These are phyloP conservation scores for Falco concolor DNA, from an alignment of 2,797 vertebrate species.

Conservation along the genomic window DNA sequence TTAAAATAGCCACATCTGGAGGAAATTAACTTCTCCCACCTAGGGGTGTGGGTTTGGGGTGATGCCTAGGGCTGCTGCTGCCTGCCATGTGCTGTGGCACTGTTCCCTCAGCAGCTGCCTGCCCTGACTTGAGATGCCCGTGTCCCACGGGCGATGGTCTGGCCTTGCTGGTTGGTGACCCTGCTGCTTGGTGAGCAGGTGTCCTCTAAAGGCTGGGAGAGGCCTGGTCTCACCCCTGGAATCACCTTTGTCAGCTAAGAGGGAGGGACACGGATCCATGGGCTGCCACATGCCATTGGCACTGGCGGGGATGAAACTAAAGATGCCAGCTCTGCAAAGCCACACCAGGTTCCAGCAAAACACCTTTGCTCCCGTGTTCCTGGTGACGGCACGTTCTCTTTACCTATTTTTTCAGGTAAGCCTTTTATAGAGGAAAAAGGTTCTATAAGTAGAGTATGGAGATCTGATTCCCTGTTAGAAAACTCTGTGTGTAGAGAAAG, in stretches of 20 bases:
- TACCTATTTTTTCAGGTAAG: not conserved
- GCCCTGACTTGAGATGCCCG: not conserved
- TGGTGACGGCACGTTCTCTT: not conserved
- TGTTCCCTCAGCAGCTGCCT: not conserved
- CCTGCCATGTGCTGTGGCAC: not conserved
- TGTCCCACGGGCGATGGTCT: accelerated
- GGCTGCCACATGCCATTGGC: not conserved
- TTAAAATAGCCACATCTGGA: not conserved
- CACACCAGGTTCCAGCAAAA: not conserved
- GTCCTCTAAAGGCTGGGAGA: not conserved
- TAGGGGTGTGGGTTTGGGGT: not conserved
- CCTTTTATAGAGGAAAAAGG: not conserved
- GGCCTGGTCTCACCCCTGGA: not conserved
- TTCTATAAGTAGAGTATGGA: not conserved
- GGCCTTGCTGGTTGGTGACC: not conserved
- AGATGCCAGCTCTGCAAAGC: not conserved
- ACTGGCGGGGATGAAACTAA: not conserved
- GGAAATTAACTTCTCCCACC: not conserved
- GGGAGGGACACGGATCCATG: not conserved
- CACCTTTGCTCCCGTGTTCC: not conserved
- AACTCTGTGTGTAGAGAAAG: not conserved
- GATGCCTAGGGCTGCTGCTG: not conserved
- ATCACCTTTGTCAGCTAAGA: not conserved
- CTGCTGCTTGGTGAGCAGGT: accelerated
- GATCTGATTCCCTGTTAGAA: not conserved